Percentiles rank a stretch among this genome's conserved stretches.
These are phyloP conservation scores for Lasioglossum calceatum DNA, from an alignment of 2,888 invertebrate genomes.

Conservation along the genomic window DNA sequence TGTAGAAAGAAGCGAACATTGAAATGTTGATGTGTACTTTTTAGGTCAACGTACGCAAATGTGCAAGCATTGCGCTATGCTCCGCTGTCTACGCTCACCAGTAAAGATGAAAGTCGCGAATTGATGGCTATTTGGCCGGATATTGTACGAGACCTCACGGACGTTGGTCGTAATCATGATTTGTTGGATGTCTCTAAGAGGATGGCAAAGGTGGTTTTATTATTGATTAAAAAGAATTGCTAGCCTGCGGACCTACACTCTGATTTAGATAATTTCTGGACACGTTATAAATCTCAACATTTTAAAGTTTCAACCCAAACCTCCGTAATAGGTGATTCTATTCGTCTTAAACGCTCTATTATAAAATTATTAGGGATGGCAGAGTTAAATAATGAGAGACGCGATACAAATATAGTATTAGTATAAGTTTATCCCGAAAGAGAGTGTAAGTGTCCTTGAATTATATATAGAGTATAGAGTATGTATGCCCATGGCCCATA, in stretches of 20 bases:
- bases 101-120: slow-evolving; percentile 93
- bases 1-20: not conserved
- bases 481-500: not conserved
- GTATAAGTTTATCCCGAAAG: not conserved
- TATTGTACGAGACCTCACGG: slow-evolving; percentile 93
- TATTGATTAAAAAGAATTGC: not conserved
- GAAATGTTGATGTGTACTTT: not conserved
- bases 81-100: slow-evolving; percentile 86
- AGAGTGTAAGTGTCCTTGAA: not conserved
- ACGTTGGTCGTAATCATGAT: slow-evolving; percentile 90
- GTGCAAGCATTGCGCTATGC: slow-evolving; percentile 71
- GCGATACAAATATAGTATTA: not conserved
- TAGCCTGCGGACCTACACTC: not conserved
- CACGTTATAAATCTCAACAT: not conserved
- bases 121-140: slow-evolving; percentile 96
- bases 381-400: not conserved
- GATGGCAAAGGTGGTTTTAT: slow-evolving; percentile 89
- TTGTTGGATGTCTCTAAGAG: slow-evolving; percentile 92
- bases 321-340: not conserved
- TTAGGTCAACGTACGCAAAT: slow-evolving; percentile 32
- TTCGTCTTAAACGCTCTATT: no score
- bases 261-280: not conserved
- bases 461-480: not conserved
- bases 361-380: not conserved
- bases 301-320: not conserved